Base-by-base conservation (phyloP, 2,797 vertebrate species). In the Diceros bicornis region DNA sequence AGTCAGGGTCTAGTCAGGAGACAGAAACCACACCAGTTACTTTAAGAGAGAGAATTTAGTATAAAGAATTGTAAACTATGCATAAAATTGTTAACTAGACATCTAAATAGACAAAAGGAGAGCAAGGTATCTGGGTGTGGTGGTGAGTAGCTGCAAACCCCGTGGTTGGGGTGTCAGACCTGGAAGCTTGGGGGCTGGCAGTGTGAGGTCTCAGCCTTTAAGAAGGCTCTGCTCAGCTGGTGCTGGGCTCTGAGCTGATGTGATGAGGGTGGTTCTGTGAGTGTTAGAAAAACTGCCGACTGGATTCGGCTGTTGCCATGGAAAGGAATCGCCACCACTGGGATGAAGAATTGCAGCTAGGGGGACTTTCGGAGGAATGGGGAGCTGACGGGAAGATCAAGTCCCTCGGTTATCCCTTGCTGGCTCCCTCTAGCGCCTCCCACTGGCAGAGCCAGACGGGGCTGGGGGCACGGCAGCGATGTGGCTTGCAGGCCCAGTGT, bases 111-210 rank as follows among this genome's bases (percentile, higher is more conserved):
- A 78, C 9, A 41, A 84, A 34, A 57, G 41, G 41, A 77, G 21
- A 52, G 34, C 34, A 64, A 32, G 32, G 21, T 62, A 23, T 37
- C 41, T 11, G 10, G 11, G 41, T 8, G 7, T 18, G 6, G 52
- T 34, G 1, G n/a, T 2, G 13, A 69, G 77, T 0, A 1, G 29
- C 25, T 12, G 57, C 18, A 29, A 25, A 4, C 37, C 17, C 64
- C 29, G 9, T 10, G 59, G 34, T 62, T 44, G 27, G 25, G 6
- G 8, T 1, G 12, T 7, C 52, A 23, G 17, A 16, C 4, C 57
- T 27, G 14, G 50, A 37, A 57, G 23, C 44, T 72, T 4, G 3
- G 55, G 18, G 32, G 4, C 1, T 9, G 2, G 0, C 4, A 4
- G 17, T 11, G 50, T 17, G 18, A 6, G 27, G 20, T 68, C 57